Base-by-base conservation (phyloP, 2,888 invertebrate genomes). In the Carabus problematicus region DNA sequence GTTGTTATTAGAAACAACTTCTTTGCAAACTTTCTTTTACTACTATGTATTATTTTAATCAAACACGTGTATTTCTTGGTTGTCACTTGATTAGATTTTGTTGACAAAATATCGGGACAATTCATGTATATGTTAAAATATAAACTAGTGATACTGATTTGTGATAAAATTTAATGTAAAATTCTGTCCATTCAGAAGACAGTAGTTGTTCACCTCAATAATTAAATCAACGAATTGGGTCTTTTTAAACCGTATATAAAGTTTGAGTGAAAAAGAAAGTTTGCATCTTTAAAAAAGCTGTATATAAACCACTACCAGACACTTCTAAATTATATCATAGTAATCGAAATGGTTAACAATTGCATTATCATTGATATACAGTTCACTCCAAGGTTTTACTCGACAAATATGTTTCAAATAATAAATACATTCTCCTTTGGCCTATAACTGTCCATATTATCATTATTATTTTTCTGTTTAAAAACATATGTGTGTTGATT, bases 21-120 rank as follows among this genome's bases (percentile, higher is more conserved):
- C 12, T 61, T 68, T 68, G 61, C 68, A 68, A 68, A 68, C 68
- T 68, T 61, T 68, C 68, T 68, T 68, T 67, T 60, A 6, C 16
- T 18, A 12, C 45, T 3, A 6, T 6, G 6, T 3, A 19, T 52
- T 63, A 6, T 9, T 63, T 63, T 40, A 16, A 52, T 63, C 52
- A 45, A 3, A 3, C 45, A 52, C 11, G 42, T 63, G 9, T 40
- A 42, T 63, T 45, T 39, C 41, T 52, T 63, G 63, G 63, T 29
- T 19, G 43, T 60, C n/a, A 42, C 42, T 60, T 16, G 49, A 41
- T 49, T 52, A 62, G 16, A 39, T 63, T 63, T 42, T 63, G 45
- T 45, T 45, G n/a, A 45, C 3, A 45, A 45, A 45, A 45, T 45
- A 12, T 12, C 14, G 7, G 8, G 14, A 45, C 14, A 45, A 8